Conservation (phyloP, 2,797 vertebrate species). For the Galagoides demidoff region DNA sequence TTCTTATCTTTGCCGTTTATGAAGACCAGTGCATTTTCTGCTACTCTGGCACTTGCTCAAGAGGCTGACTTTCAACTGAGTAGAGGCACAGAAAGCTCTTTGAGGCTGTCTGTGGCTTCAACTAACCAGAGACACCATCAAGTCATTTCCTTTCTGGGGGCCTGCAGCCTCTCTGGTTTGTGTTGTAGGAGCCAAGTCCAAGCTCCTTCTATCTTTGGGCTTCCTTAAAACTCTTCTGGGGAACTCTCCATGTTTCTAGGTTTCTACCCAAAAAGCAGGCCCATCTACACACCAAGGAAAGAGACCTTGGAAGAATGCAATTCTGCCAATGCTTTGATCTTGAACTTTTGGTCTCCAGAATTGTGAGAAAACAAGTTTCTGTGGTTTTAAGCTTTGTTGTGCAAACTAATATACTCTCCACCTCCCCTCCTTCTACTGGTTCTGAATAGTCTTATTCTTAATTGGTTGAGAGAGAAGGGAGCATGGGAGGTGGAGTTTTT, state of each 20-base stretch:
- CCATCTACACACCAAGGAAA: not conserved
- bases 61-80: not conserved
- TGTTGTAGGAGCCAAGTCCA: not conserved
- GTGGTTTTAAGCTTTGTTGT: not conserved
- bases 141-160: conserved; percentile 61
- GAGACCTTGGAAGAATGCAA: not conserved
- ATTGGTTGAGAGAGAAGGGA: not conserved
- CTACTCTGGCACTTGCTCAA: not conserved
- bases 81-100: conserved; percentile 47
- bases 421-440: not conserved
- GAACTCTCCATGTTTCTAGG: not conserved
- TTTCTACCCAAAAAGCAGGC: not conserved
- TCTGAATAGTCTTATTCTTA: not conserved
- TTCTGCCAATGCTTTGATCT: not conserved
- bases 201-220: not conserved
- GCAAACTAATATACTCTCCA: not conserved
- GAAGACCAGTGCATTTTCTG: not conserved
- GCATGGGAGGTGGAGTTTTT: not conserved
- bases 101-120: conserved; percentile 57
- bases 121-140: conserved; percentile 44
- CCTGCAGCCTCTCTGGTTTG: not conserved
- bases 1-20: too few species aligned
- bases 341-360: not conserved
- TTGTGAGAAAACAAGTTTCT: not conserved
- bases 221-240: not conserved